A percentile compares a stretch with the other conserved stretches of the same genome.
Evolutionary conservation across 1,140 invertebrate genomes (phyloP).

Genomic region (Conopomorpha cramerella): DNA sequence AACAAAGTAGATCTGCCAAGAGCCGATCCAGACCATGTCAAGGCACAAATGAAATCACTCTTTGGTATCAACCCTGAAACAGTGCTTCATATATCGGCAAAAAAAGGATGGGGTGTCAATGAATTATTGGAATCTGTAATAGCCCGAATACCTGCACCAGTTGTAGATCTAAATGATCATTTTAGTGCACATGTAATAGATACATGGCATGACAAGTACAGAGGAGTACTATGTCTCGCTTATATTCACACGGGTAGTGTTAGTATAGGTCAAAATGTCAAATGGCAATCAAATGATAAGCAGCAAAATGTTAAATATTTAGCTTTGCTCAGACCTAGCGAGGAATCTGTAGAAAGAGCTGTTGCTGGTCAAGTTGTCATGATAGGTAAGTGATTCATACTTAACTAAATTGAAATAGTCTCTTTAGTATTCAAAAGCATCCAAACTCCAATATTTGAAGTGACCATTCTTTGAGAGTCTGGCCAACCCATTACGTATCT

Average conservation of each 20-base stretch:
- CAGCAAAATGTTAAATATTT: constrained; percentile 82
- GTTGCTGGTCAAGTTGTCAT: constrained; percentile 62
- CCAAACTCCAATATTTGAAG: no score
- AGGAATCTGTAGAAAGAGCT: constrained; percentile 70
- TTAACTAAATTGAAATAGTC: neutral
- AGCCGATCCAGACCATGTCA: constrained; percentile 83
- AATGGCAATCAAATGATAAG: constrained; percentile 68
- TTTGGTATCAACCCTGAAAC: constrained; percentile 81
- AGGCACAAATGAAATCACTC: constrained; percentile 78
- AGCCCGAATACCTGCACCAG: constrained; percentile 77
- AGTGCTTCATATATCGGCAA: constrained; percentile 80
- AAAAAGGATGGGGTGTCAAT: constrained; percentile 80
- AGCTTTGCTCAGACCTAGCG: constrained; percentile 79
- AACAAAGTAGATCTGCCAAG: constrained; percentile 97
- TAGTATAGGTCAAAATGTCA: constrained; percentile 65
- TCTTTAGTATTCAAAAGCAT: no score
- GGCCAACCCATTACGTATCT: no score
- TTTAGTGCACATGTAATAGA: constrained; percentile 90
- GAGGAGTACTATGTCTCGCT: constrained; percentile 82
- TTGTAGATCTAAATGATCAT: constrained; percentile 61
- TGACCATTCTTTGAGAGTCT: no score
- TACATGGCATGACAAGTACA: constrained; percentile 90
- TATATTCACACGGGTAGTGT: constrained; percentile 78
- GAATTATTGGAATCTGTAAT: constrained; percentile 79
- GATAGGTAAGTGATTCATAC: constrained; percentile 31